Percentiles rank a stretch among this genome's conserved stretches.
phyloP scores from a whole-genome alignment of 2,888 invertebrate genomes.

The Gymnosoma rotundatum region DNA sequence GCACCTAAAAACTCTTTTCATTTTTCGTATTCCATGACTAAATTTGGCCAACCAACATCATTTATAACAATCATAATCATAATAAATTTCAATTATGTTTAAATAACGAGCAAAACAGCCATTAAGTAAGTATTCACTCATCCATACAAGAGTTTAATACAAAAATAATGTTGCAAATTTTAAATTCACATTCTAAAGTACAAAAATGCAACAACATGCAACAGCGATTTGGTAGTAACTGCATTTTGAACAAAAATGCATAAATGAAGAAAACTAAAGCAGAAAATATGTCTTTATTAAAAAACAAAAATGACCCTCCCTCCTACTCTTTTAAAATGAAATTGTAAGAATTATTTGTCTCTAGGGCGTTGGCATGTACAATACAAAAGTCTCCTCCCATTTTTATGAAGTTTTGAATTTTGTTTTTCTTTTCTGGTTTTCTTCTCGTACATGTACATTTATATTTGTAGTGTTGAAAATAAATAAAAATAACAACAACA shows the following conservation, averaged over 20 bases:
- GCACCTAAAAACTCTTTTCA: constrained; percentile 49
- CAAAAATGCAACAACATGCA: constrained; percentile 51
- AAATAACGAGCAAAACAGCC: constrained; percentile 42
- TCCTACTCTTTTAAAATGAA: constrained; percentile 37
- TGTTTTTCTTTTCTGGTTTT: constrained; percentile 34
- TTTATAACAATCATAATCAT: constrained; percentile 77
- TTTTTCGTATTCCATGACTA: not conserved
- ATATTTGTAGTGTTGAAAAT: not conserved
- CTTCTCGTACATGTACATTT: not conserved
- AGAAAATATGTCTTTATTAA: constrained; percentile 37
- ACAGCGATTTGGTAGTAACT: constrained; percentile 32
- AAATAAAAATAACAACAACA: not conserved
- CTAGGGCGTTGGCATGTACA: constrained; percentile 64
- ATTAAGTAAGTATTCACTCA: not conserved
- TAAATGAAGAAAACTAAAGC: not conserved
- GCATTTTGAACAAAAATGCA: not conserved
- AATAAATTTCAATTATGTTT: constrained; percentile 82
- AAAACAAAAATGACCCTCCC: constrained; percentile 39
- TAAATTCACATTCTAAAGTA: constrained; percentile 38
- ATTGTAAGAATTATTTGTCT: constrained; percentile 68
- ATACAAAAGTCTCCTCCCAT: constrained; percentile 52
- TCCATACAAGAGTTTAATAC: constrained; percentile 18
- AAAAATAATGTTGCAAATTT: constrained; percentile 49
- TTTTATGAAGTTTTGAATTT: constrained; percentile 42
- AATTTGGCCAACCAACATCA: constrained; percentile 38